Conservation (phyloP, 2,797 vertebrate genomes). For the Pygocentrus nattereri region DNA sequence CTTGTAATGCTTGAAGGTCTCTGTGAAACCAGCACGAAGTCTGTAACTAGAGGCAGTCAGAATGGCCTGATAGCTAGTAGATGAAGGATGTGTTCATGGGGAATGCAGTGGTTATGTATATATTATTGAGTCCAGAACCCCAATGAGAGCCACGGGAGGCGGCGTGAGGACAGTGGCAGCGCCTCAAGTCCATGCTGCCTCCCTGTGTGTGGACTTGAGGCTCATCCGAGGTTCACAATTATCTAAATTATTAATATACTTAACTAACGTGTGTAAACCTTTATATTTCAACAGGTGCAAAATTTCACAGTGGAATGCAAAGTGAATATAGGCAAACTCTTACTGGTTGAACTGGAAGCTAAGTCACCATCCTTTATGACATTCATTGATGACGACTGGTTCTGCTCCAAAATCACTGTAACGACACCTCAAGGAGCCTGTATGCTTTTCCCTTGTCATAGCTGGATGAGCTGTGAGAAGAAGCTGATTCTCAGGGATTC, state of each 20-base stretch:
- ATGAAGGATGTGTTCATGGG: no score
- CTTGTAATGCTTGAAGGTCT: background rate
- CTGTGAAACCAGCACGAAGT: background rate
- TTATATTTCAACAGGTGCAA: background rate
- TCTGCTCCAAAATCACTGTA: conserved; percentile 41
- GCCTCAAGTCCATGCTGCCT: no score
- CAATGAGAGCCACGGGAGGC: no score
- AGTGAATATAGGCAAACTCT: conserved; percentile 19
- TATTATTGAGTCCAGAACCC: no score
- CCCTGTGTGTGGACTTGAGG: no score
- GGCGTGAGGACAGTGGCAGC: no score
- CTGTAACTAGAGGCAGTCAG: no score
- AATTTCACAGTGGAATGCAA: background rate
- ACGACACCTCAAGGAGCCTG: conserved; percentile 21
- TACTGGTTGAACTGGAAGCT: conserved; percentile 32
- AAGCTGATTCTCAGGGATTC: conserved; percentile 11
- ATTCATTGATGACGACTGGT: conserved; percentile 39
- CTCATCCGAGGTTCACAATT: no score
- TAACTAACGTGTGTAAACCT: no score
- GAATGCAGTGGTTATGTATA: no score
- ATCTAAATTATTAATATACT: no score
- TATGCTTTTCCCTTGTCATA: conserved; percentile 25
- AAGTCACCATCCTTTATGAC: background rate
- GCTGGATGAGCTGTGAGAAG: conserved; percentile 28
- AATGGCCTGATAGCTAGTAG: no score